These are phyloP conservation scores for Chrysolina americana DNA, from an alignment of 2,888 invertebrate species.

Conservation along the genomic window DNA sequence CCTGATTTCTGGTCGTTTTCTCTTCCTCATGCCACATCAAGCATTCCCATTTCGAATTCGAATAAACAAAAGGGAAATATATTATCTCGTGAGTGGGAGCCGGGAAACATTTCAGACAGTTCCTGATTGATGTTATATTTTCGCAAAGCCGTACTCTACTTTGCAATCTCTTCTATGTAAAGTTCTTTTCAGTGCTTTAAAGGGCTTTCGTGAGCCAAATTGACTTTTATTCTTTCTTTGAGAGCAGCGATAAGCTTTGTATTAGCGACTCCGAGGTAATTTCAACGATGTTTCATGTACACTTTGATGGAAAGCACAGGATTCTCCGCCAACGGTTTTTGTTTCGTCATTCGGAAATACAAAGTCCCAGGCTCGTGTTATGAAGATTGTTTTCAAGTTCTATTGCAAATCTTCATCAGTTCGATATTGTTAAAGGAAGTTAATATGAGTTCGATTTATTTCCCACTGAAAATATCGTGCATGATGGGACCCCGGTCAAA, in stretches of 20 bases:
- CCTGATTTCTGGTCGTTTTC: constrained; percentile 20
- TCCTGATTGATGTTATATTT: constrained; percentile 37
- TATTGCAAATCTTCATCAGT: no score
- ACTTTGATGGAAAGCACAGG: not conserved
- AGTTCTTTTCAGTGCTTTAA: constrained; percentile 24
- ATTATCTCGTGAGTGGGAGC: constrained; percentile 15
- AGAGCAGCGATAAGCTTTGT: constrained; percentile 24
- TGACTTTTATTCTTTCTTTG: constrained; percentile 33
- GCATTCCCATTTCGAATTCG: constrained; percentile 3
- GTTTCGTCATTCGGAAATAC: no score
- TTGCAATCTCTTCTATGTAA: constrained; percentile 27
- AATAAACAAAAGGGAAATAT: constrained; percentile 28
- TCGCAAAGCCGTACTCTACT: constrained; percentile 25
- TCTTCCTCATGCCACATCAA: constrained; percentile 6
- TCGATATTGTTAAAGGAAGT: no score
- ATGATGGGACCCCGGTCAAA: no score
- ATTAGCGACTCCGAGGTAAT: constrained; percentile 23
- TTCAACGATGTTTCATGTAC: not conserved
- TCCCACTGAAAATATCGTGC: no score
- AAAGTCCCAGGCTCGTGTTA: no score
- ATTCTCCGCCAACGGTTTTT: no score
- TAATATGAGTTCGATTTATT: no score
- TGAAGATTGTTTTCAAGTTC: no score
- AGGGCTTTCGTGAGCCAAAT: constrained; percentile 15
- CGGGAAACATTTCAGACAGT: constrained; percentile 19